Evolutionary conservation across 2,113 vertebrate species (phyloP).

Genomic region (Aldabrachelys gigantea): DNA sequence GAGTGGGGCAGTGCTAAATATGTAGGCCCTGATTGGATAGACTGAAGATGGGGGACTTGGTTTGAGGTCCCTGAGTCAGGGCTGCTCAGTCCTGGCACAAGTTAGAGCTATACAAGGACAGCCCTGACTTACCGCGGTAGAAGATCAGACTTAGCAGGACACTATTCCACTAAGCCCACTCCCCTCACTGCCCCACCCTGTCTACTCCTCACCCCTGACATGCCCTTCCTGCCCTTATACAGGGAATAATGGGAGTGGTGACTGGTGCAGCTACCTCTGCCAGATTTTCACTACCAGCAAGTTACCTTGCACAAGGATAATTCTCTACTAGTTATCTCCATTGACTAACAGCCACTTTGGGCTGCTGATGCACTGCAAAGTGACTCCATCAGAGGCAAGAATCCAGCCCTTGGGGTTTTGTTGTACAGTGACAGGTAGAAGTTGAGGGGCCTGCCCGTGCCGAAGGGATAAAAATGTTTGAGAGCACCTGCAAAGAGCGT

Average conservation of each 20-base stretch:
- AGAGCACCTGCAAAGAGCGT: background rate
- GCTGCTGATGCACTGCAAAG: background rate
- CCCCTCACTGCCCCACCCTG: background rate
- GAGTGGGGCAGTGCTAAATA: background rate
- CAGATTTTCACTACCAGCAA: background rate
- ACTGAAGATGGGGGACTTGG: background rate
- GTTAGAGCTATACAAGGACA: background rate
- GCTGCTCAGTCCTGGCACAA: background rate
- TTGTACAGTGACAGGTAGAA: background rate
- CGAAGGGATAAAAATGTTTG: background rate
- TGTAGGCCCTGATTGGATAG: background rate
- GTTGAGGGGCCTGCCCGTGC: background rate
- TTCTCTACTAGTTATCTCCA: background rate
- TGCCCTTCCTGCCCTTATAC: background rate
- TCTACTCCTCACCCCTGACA: background rate
- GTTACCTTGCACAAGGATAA: background rate
- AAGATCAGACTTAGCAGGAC: background rate
- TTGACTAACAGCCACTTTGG: background rate
- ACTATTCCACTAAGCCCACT: background rate
- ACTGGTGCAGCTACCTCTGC: background rate
- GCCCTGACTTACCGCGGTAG: background rate
- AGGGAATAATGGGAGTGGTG: background rate
- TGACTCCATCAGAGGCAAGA: background rate
- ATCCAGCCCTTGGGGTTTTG: background rate
- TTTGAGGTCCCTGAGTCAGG: background rate